A percentile compares a stretch with the other conserved stretches of the same genome.
phyloP scores from a whole-genome alignment of 2,888 invertebrate genomes.

The Scrobipalpa atriplicella region DNA sequence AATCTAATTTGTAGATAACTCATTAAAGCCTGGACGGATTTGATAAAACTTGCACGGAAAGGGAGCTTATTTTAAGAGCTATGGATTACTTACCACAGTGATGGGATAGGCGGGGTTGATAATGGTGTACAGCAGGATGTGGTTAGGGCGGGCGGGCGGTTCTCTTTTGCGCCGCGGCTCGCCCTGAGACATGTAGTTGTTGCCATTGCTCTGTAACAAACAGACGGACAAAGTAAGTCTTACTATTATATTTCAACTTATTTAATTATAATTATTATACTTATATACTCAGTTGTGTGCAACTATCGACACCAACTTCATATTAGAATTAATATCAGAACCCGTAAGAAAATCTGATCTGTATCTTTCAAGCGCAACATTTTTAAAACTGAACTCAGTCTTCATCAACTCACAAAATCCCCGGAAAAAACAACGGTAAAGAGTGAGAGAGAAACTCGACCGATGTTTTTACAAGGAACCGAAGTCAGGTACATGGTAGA shows the following conservation, averaged over 20 bases:
- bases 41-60: background rate
- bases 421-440: background rate
- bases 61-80: background rate
- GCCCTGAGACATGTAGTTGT: slow-evolving; percentile 75
- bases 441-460: background rate
- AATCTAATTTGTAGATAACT: background rate
- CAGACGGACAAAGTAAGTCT: background rate
- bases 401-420: background rate
- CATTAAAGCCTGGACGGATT: background rate
- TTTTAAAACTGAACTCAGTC: background rate
- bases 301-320: too few relatives aligned
- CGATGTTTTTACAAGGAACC: slow-evolving; percentile 3
- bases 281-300: too few relatives aligned
- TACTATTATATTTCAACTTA: too few relatives aligned
- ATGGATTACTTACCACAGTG: slow-evolving; percentile 94
- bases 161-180: slow-evolving; percentile 90
- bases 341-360: background rate
- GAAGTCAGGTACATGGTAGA: slow-evolving; percentile 12
- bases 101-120: slow-evolving; percentile 99
- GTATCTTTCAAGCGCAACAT: background rate
- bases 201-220: slow-evolving; percentile 74
- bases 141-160: slow-evolving; percentile 95
- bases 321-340: too few relatives aligned
- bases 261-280: too few relatives aligned
- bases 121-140: slow-evolving; percentile 98